These are phyloP conservation scores for Dioctria rufipes DNA, from an alignment of 2,888 invertebrate species.

Conservation along the genomic window DNA sequence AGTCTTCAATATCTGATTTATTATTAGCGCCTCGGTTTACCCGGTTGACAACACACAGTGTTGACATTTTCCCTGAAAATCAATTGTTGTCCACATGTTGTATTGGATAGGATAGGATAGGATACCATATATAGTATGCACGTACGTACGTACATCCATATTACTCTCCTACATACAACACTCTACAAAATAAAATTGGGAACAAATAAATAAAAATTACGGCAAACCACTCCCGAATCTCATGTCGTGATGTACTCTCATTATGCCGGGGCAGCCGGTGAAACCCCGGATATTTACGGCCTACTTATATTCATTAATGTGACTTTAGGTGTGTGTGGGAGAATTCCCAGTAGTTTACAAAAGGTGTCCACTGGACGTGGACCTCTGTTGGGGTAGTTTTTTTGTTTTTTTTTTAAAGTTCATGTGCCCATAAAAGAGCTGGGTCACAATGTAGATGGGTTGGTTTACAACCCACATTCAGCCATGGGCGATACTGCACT, in stretches of 20 bases:
- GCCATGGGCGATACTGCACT: slow-evolving; percentile 41
- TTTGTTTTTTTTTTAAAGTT: slow-evolving; percentile 36
- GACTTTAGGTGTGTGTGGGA: slow-evolving; percentile 42
- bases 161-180: background rate
- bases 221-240: slow-evolving; percentile 47
- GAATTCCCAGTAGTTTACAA: slow-evolving; percentile 16
- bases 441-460: background rate
- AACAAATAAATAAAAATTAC: slow-evolving; percentile 43
- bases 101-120: background rate
- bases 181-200: slow-evolving; percentile 21
- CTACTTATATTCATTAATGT: slow-evolving; percentile 50
- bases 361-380: slow-evolving; percentile 24
- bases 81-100: slow-evolving; percentile 23
- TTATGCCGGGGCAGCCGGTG: slow-evolving; percentile 28
- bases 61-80: slow-evolving; percentile 26
- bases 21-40: slow-evolving; percentile 11
- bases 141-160: too few species aligned
- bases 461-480: slow-evolving; percentile 19
- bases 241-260: slow-evolving; percentile 39
- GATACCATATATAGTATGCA: too few species aligned
- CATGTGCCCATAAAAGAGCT: slow-evolving; percentile 34
- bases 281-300: slow-evolving; percentile 50
- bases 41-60: slow-evolving; percentile 2
- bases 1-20: slow-evolving; percentile 36
- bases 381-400: slow-evolving; percentile 22